These are phyloP conservation scores for Dicaeum eximium DNA, from an alignment of 2,113 vertebrate species.

Conservation along the genomic window DNA sequence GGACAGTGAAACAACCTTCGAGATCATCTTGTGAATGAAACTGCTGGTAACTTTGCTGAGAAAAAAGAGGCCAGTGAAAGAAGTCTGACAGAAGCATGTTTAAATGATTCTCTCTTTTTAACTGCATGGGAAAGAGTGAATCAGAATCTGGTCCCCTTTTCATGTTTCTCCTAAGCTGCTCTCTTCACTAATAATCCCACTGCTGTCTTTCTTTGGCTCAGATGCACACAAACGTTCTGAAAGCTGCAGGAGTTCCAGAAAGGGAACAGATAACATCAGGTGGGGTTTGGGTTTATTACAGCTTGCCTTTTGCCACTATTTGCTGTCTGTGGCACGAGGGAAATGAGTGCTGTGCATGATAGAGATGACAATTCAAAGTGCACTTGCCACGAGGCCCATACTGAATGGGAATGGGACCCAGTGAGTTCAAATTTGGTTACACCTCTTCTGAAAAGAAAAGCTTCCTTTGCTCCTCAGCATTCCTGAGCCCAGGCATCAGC, in stretches of 20 bases:
- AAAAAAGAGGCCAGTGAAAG: conserved; percentile 67
- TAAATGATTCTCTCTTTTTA: conserved; percentile 67
- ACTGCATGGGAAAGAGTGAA: conserved; percentile 48
- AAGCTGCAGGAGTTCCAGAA: conserved; percentile 52
- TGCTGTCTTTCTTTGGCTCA: conserved; percentile 60
- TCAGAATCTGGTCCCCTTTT: conserved; percentile 46
- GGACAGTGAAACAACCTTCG: conserved; percentile 71
- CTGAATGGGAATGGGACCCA: conserved; percentile 28
- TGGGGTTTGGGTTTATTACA: conserved; percentile 50
- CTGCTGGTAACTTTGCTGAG: conserved; percentile 62
- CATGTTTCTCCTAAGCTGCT: conserved; percentile 58
- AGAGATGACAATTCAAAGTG: background rate
- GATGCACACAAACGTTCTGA: conserved; percentile 60
- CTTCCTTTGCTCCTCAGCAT: background rate
- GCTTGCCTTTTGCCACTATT: conserved; percentile 61
- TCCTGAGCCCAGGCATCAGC: background rate
- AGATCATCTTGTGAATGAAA: conserved; percentile 73
- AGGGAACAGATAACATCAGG: conserved; percentile 59
- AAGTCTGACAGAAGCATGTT: conserved; percentile 54
- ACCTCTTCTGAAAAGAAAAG: conserved; percentile 16
- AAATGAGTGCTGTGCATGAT: conserved; percentile 30
- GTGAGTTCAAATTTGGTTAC: conserved; percentile 34
- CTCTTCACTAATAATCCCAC: conserved; percentile 64
- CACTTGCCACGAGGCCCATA: background rate
- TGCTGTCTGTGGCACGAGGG: conserved; percentile 57